These are phyloP conservation scores for Tuberolachnus salignus DNA, from an alignment of 2,888 invertebrate genomes.

Conservation along the genomic window DNA sequence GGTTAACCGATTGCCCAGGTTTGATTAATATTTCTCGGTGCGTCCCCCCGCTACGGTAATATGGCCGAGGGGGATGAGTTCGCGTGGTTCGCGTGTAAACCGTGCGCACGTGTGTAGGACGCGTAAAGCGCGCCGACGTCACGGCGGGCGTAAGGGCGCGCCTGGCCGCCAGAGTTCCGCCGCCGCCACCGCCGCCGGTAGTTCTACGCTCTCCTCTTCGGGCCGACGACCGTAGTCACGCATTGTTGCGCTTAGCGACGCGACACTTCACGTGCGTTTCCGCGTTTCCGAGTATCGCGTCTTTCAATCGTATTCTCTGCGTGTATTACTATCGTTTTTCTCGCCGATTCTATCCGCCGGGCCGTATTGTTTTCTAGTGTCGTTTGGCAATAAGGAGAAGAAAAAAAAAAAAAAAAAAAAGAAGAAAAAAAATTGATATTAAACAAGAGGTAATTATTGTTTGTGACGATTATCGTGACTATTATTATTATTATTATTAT, in stretches of 20 bases:
- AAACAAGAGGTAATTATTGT: background rate
- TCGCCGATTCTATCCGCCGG: background rate
- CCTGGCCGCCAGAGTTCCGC: constrained; percentile 8
- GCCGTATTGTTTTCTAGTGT: too few relatives aligned
- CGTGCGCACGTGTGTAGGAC: constrained; percentile 11
- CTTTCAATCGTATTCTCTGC: background rate
- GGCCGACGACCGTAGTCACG: constrained; percentile 28
- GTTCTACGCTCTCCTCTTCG: background rate
- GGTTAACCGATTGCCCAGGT: too few relatives aligned
- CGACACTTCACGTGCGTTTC: background rate
- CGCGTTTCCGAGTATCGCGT: background rate
- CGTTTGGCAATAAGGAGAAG: too few relatives aligned
- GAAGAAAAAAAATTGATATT: too few relatives aligned
- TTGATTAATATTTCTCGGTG: too few relatives aligned
- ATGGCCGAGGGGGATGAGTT: background rate
- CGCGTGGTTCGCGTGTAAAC: background rate
- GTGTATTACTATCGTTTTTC: background rate
- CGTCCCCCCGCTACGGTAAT: too few relatives aligned
- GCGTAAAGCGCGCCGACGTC: background rate
- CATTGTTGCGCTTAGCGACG: constrained; percentile 24
- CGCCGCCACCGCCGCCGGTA: background rate
- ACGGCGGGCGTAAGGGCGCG: background rate
- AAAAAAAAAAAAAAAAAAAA: too few relatives aligned
- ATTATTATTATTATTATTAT: background rate
- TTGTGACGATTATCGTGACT: background rate